Evolutionary conservation across 1,140 invertebrate species (phyloP).

Genomic region (Papilio glaucus): DNA sequence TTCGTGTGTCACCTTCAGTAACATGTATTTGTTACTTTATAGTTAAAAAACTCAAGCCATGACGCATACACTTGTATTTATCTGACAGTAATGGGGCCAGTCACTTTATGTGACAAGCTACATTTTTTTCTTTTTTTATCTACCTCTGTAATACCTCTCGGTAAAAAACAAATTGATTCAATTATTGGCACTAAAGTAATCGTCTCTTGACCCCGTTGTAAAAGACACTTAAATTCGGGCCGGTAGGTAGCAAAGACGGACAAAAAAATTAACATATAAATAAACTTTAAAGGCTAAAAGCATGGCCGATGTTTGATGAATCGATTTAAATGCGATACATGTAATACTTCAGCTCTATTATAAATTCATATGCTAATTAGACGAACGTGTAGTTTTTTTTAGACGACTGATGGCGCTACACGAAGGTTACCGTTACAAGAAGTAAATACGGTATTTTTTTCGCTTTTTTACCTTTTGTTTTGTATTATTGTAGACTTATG

Average conservation of each 20-base stretch:
- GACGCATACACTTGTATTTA: neutral
- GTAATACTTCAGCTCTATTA: neutral
- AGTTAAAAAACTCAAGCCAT: neutral
- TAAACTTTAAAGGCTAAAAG: neutral
- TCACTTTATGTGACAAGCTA: neutral
- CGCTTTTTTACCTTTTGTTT: neutral
- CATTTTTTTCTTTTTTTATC: neutral
- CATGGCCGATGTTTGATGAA: neutral
- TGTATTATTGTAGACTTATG: too few species aligned
- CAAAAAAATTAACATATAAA: conserved; percentile 13
- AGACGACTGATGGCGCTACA: neutral
- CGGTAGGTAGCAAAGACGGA: neutral
- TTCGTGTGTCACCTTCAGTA: neutral
- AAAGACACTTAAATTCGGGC: neutral
- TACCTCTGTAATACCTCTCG: neutral
- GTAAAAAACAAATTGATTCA: conserved; percentile 19
- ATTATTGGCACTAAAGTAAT: conserved; percentile 2
- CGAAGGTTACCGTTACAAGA: too few species aligned
- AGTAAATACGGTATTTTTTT: too few species aligned
- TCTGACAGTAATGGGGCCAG: neutral
- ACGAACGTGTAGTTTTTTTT: neutral
- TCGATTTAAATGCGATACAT: conserved; percentile 13
- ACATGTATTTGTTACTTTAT: neutral
- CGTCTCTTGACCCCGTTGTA: conserved; percentile 5
- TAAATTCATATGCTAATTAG: conserved; percentile 3